Conservation (phyloP, 92 coral and sea anemone genomes). For the Micromussa lordhowensis region DNA sequence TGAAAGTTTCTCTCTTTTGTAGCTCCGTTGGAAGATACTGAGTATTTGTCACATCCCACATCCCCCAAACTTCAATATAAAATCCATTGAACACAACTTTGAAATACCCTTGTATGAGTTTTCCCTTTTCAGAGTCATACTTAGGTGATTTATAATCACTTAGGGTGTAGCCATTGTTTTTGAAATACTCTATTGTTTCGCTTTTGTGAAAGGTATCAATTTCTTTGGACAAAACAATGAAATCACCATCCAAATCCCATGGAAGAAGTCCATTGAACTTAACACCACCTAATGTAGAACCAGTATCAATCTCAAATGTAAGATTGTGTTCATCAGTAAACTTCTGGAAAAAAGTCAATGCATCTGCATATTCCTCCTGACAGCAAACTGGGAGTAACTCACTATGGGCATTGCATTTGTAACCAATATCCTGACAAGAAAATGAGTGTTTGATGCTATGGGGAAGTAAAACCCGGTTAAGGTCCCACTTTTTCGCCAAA, state of each 20-base stretch:
- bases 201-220: slow-evolving; percentile 28
- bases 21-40: slow-evolving; percentile 59
- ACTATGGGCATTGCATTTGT: slow-evolving; percentile 28
- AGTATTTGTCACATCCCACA: slow-evolving; percentile 19
- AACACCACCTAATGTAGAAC: slow-evolving; percentile 52
- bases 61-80: neutral
- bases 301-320: slow-evolving; percentile 56
- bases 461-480: slow-evolving; percentile 54
- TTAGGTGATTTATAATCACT: slow-evolving; percentile 18
- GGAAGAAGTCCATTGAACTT: slow-evolving; percentile 58
- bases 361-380: slow-evolving; percentile 34
- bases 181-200: slow-evolving; percentile 25
- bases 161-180: slow-evolving; percentile 33
- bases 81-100: neutral
- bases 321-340: slow-evolving; percentile 40
- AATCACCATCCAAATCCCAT: slow-evolving; percentile 66
- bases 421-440: slow-evolving; percentile 59
- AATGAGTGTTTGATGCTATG: slow-evolving; percentile 37
- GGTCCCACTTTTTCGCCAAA: slow-evolving; percentile 62
- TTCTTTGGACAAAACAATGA: slow-evolving; percentile 18
- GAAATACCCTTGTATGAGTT: neutral
- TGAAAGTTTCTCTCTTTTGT: neutral
- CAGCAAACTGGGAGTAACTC: slow-evolving; percentile 65
- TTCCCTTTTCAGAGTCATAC: neutral
- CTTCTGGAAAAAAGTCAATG: slow-evolving; percentile 15